Base-by-base conservation (phyloP, 2,888 invertebrate species). In the Hylaea fasciaria region DNA sequence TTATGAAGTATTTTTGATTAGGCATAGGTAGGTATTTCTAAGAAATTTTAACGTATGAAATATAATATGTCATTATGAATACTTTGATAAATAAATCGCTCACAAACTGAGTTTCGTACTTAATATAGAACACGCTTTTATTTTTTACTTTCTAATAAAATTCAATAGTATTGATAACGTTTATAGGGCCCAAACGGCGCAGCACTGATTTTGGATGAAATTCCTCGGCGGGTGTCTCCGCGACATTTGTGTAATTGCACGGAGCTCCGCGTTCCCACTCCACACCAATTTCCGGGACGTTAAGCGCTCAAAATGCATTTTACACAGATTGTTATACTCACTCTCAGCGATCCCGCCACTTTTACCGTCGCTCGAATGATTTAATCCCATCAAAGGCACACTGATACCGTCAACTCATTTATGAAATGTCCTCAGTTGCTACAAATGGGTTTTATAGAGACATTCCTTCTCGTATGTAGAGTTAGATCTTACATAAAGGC, bases 271-370 rank as follows among this genome's bases (percentile, higher is more conserved):
- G 78, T 79, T n/a, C 75, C 69, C 82, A 79, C 82, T 83, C 81
- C 81, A 78, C 83, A 80, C 85, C 84, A 85, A 84, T 87, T 89
- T 89, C 86, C 86, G 79, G 78, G 74, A 80, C 86, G 86, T 87
- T 89, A 84, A 85, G 79, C 85, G 82, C 85, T 85, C 81, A 75
- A 85, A 88, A 89, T 86, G 86, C 87, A 87, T 88, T 87, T 87
- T 77, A 80, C 83, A 72, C 79, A 82, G 83, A 86, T 86, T 88
- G 84, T 85, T 83, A 82, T 75, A 82, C 78, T 82, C 76, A 75
- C 74, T 82, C 76, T 74, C 74, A 80, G 78, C 78, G 79, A 83
- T 80, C 79, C 71, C 71, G 70, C 74, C 74, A 76, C 77, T 82
- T 83, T 83, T 80, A 80, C 81, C 76, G 78, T 81, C 70, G 66